These are phyloP conservation scores for Latrodectus geometricus DNA, from an alignment of 1,140 invertebrate genomes.

Conservation along the genomic window DNA sequence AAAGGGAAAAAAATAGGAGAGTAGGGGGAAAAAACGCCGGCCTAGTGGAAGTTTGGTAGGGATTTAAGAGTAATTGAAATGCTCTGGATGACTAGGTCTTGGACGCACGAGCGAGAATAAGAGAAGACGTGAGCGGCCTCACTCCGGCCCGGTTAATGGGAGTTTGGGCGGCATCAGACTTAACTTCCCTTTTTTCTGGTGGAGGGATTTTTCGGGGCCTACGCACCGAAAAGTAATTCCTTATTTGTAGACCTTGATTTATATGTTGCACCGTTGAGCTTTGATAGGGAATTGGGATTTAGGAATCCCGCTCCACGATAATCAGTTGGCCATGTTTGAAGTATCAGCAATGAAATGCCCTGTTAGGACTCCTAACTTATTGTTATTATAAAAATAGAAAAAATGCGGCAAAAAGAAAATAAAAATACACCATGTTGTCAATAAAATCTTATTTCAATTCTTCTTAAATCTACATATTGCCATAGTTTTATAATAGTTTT, in stretches of 20 bases:
- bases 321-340: too few species aligned
- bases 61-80: constrained; percentile 62
- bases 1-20: constrained; percentile 6
- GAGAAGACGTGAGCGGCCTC: constrained; percentile 50
- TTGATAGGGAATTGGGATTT: too few species aligned
- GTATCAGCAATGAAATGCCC: too few species aligned
- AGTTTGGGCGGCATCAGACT: background rate
- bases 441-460: too few species aligned
- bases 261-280: background rate
- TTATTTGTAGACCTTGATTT: constrained; percentile 32
- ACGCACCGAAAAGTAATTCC: background rate
- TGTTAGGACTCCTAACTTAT: too few species aligned
- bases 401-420: too few species aligned
- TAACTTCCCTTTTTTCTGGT: constrained; percentile 23
- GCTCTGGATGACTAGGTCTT: constrained; percentile 56
- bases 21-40: constrained; percentile 38
- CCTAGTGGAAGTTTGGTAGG: constrained; percentile 60
- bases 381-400: too few species aligned
- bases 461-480: too few species aligned
- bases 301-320: too few species aligned
- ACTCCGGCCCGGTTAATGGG: constrained; percentile 52
- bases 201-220: constrained; percentile 3
- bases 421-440: too few species aligned
- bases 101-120: constrained; percentile 54
- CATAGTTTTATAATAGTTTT: too few species aligned